These are phyloP conservation scores for Pseudomugil gertrudae DNA, from an alignment of 2,797 vertebrate species.

Conservation along the genomic window DNA sequence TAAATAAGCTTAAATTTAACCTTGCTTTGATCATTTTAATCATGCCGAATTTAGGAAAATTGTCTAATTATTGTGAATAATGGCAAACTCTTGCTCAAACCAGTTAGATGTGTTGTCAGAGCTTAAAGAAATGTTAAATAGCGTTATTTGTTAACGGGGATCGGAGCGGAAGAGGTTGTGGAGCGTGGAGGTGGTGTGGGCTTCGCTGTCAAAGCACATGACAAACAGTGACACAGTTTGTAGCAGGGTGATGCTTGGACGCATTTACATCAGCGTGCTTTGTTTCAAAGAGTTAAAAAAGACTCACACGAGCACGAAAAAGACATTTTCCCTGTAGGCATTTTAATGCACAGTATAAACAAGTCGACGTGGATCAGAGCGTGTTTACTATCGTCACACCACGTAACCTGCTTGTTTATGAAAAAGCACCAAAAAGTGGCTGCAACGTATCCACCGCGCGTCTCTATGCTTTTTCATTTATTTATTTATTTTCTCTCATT, in stretches of 20 bases:
- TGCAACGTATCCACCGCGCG: neutral
- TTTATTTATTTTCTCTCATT: neutral
- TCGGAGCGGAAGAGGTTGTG: constrained; percentile 1
- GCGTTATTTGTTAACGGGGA: rapidly evolving
- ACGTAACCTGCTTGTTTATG: neutral
- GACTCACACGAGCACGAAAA: neutral
- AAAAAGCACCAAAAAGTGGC: neutral
- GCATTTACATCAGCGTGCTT: neutral
- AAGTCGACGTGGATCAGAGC: constrained; percentile 46
- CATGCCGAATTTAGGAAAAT: constrained; percentile 29
- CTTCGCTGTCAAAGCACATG: constrained; percentile 55
- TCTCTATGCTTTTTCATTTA: neutral
- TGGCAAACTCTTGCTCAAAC: rapidly evolving
- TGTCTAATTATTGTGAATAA: rapidly evolving
- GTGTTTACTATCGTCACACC: constrained; percentile 36
- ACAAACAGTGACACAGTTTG: constrained; percentile 43
- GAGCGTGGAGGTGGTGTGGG: constrained; percentile 8
- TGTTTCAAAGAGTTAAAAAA: neutral
- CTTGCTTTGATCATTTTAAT: neutral
- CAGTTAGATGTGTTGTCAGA: rapidly evolving
- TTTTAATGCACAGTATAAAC: constrained; percentile 46
- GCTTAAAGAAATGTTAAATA: constrained; percentile 3
- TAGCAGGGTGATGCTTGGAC: constrained; percentile 19
- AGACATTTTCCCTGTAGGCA: constrained; percentile 22
- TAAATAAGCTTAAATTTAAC: neutral